Conservation (phyloP, 1,140 invertebrate species). For the Oryctes rhinoceros region DNA sequence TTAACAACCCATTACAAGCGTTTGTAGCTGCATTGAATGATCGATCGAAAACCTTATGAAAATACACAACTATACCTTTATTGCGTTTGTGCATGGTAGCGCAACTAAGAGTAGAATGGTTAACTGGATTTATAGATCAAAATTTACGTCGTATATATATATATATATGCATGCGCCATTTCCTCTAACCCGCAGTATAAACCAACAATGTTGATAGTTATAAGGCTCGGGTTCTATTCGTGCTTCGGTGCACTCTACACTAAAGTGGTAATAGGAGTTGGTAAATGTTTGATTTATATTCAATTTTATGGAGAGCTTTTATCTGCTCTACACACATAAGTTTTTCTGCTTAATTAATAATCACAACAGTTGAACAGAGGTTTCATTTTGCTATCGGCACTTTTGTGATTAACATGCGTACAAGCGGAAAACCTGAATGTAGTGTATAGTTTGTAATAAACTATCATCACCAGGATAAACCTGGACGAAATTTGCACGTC, state of each 20-base stretch:
- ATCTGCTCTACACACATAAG: no score
- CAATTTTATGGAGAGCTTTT: no score
- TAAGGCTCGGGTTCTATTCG: not conserved
- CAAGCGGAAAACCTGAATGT: no score
- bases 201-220: not conserved
- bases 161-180: not conserved
- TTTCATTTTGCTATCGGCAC: no score
- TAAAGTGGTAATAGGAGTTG: not conserved
- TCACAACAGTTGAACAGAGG: no score
- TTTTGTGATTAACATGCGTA: no score
- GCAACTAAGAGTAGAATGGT: not conserved
- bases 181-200: not conserved
- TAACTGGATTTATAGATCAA: conserved; percentile 1
- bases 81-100: not conserved
- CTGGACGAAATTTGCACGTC: no score
- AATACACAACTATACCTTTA: not conserved
- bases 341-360: no score
- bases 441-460: no score
- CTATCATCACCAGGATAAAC: no score
- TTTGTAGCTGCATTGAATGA: not conserved
- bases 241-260: not conserved
- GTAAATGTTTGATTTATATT: not conserved
- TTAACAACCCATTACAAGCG: not conserved
- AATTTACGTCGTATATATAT: conserved; percentile 3
- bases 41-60: not conserved